These are phyloP conservation scores for Phyllopteryx taeniolatus DNA, from an alignment of 2,113 vertebrate species.

Conservation along the genomic window DNA sequence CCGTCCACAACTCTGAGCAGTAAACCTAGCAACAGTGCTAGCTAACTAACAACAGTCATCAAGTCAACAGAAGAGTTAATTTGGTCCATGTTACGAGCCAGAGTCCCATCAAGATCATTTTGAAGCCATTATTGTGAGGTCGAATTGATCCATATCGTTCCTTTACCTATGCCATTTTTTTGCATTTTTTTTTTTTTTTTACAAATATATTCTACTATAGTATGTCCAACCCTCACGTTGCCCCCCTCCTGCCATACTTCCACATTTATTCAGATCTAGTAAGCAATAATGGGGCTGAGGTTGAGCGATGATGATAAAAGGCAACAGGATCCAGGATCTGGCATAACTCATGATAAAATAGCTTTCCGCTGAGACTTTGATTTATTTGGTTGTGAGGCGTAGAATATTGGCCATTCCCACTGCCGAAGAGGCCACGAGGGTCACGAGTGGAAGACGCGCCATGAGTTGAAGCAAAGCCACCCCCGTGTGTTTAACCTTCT, in stretches of 20 bases:
- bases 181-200: neutral
- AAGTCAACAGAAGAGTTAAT: neutral
- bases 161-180: neutral
- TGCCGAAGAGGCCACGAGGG: constrained; percentile 44
- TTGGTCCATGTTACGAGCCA: neutral
- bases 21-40: neutral
- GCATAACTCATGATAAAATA: constrained; percentile 54
- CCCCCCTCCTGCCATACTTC: constrained; percentile 16
- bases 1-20: neutral
- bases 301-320: constrained; percentile 63
- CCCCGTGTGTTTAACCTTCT: constrained; percentile 54
- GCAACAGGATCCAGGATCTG: constrained; percentile 52
- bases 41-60: neutral
- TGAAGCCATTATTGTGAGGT: neutral
- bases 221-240: constrained; percentile 15
- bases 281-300: constrained; percentile 58
- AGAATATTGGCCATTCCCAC: constrained; percentile 38
- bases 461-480: constrained; percentile 48
- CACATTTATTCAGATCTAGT: constrained; percentile 52
- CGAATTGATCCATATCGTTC: neutral
- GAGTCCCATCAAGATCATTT: neutral
- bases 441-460: constrained; percentile 55
- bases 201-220: neutral
- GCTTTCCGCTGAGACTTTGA: constrained; percentile 58
- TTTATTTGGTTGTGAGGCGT: constrained; percentile 60